Evolutionary conservation across 2,888 invertebrate genomes (phyloP).

Genomic region (Trachelus tabidus): DNA sequence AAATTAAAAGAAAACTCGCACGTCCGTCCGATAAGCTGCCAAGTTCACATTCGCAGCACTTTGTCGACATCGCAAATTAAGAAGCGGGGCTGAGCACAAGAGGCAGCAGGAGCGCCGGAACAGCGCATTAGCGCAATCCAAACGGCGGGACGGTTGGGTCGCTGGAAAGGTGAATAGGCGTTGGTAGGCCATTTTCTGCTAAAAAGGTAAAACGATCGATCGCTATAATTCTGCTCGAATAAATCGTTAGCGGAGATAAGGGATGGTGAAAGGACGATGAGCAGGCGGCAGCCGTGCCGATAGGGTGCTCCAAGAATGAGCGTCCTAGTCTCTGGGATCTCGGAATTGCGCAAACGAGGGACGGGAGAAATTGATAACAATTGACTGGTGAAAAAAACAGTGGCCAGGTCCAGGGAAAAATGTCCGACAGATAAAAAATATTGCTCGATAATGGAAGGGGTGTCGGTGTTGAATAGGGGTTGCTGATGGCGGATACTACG

Average conservation of each 20-base stretch:
- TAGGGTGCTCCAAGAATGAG: not conserved
- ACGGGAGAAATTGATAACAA: conserved; percentile 7
- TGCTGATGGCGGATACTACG: conserved; percentile 8
- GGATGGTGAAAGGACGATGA: not conserved
- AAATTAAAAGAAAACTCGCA: too few species aligned
- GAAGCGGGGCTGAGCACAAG: too few species aligned
- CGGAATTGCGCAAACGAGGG: not conserved
- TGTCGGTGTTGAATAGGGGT: conserved; percentile 8
- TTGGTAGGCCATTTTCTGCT: too few species aligned
- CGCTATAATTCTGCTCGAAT: not conserved
- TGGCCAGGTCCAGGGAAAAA: conserved; percentile 4
- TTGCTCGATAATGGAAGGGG: conserved; percentile 11
- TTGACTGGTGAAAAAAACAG: conserved; percentile 6
- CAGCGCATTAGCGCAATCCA: too few species aligned
- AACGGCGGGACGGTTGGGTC: too few species aligned
- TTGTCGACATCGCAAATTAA: too few species aligned
- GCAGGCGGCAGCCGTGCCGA: not conserved
- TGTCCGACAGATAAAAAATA: conserved; percentile 13
- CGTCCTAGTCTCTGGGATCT: not conserved
- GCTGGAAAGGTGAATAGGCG: too few species aligned
- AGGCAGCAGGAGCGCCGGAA: too few species aligned
- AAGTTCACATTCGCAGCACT: too few species aligned
- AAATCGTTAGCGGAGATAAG: not conserved
- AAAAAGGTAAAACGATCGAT: not conserved
- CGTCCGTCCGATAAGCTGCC: too few species aligned